Percentiles rank a stretch among this genome's conserved stretches.
Evolutionary conservation across 2,888 invertebrate genomes (phyloP).

Genomic region (Tipula helvola): DNA sequence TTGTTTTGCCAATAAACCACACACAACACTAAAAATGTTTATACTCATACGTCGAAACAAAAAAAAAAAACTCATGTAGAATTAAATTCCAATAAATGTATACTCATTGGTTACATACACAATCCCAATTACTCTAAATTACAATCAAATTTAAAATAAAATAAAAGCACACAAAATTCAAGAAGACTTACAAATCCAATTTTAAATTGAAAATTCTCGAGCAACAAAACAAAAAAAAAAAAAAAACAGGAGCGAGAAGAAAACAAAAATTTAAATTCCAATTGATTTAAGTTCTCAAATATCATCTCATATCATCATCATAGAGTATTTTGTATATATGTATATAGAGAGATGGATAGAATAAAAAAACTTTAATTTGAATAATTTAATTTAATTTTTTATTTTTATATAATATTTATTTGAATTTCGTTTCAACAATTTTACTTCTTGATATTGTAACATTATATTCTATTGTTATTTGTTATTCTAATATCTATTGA

Average conservation of each 20-base stretch:
- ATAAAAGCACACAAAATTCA: neutral
- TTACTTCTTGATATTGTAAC: neutral
- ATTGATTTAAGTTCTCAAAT: neutral
- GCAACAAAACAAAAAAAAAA: neutral
- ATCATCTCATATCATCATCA: neutral
- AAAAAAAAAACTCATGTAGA: too few relatives aligned
- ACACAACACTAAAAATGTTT: too few relatives aligned
- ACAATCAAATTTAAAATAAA: neutral
- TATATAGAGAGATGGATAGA: neutral
- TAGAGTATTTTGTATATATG: neutral
- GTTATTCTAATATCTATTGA: conserved; percentile 4
- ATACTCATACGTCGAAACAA: too few relatives aligned
- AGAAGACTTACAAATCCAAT: neutral
- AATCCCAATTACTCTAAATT: neutral
- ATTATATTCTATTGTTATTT: conserved; percentile 4
- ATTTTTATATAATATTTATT: neutral
- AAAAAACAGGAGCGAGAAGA: neutral
- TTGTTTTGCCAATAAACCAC: too few relatives aligned
- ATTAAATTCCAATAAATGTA: neutral
- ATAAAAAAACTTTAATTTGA: neutral
- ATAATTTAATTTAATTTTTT: neutral
- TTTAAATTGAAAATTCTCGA: neutral
- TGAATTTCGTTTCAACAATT: neutral
- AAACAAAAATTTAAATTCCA: neutral
- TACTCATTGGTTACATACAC: neutral